Percentiles rank a stretch among this genome's conserved stretches.
Evolutionary conservation across 2,888 invertebrate species (phyloP).

Genomic region (Corbicula japonica): DNA sequence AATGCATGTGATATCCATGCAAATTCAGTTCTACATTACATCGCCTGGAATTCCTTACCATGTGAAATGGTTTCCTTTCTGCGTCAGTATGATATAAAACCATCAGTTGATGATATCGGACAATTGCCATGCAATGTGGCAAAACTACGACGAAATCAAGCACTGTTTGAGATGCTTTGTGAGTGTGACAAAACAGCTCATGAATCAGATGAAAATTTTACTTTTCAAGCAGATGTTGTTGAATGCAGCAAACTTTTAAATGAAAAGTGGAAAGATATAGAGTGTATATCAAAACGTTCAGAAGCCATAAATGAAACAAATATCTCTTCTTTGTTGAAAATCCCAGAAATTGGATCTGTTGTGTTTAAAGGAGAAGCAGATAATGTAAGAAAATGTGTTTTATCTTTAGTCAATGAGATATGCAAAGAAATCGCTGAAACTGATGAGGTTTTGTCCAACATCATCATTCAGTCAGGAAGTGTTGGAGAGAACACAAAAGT

Average conservation of each 20-base stretch:
- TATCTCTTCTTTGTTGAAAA: not conserved
- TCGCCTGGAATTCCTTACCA: not conserved
- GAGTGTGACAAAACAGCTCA: not conserved
- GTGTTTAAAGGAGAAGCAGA: slow-evolving; percentile 11
- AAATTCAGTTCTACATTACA: slow-evolving; percentile 8
- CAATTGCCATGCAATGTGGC: slow-evolving; percentile 22
- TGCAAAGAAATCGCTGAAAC: slow-evolving; percentile 5
- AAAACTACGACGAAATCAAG: not conserved
- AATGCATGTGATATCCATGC: not conserved
- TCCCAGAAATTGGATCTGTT: slow-evolving; percentile 13
- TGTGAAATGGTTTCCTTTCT: not conserved
- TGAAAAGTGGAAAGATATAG: not conserved
- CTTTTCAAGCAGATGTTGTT: not conserved
- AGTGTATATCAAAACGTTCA: not conserved
- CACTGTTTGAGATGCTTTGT: not conserved
- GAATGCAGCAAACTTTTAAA: not conserved
- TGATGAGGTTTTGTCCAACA: not conserved
- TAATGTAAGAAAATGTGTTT: not conserved
- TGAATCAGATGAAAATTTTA: not conserved
- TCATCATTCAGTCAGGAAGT: slow-evolving; percentile 27
- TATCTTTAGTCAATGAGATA: not conserved
- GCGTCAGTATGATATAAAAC: not conserved
- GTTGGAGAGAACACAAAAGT: slow-evolving; percentile 28
- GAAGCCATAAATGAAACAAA: not conserved
- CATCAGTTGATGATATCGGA: not conserved